These are phyloP conservation scores for Bergia puertoricense DNA, from an alignment of 92 coral and sea anemone species.

Conservation along the genomic window DNA sequence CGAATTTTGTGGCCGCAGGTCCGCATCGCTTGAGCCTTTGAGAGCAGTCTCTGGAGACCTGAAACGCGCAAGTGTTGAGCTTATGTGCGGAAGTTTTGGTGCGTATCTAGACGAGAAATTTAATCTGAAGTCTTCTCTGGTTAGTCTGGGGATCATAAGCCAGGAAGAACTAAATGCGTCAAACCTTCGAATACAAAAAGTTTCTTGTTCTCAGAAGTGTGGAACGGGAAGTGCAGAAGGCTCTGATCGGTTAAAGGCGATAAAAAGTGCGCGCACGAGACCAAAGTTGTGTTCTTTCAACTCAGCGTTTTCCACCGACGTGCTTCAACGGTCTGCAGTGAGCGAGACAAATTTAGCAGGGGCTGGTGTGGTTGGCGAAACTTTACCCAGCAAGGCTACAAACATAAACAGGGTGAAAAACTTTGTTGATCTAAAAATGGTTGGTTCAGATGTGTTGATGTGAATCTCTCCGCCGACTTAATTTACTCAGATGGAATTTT, in stretches of 20 bases:
- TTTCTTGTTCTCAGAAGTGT: conserved; percentile 45
- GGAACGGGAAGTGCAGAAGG: neutral
- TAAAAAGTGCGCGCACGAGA: conserved; percentile 10
- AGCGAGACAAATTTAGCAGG: conserved; percentile 76
- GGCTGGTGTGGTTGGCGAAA: conserved; percentile 37
- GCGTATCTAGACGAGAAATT: conserved; percentile 61
- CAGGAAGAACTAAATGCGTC: conserved; percentile 26
- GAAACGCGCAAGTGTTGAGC: conserved; percentile 80
- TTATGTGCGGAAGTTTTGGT: conserved; percentile 61
- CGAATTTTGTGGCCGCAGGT: conserved; percentile 38
- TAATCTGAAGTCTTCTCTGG: conserved; percentile 48
- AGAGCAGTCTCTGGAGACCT: conserved; percentile 49
- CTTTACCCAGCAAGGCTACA: conserved; percentile 1
- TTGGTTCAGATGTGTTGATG: conserved; percentile 33
- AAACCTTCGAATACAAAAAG: conserved; percentile 39
- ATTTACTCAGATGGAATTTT: neutral
- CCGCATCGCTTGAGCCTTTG: conserved; percentile 57
- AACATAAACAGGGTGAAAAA: conserved; percentile 38
- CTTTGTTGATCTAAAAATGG: conserved; percentile 39
- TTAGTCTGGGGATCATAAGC: conserved; percentile 31
- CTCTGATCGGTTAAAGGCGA: neutral
- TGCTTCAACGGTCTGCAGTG: conserved; percentile 72
- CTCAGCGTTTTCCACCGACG: conserved; percentile 78
- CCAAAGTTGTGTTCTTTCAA: conserved; percentile 61
- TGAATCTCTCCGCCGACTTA: neutral